A percentile compares a stretch with the other conserved stretches of the same genome.
phyloP scores from a whole-genome alignment of 2,888 invertebrate genomes.

The Petrophora chlorosata region DNA sequence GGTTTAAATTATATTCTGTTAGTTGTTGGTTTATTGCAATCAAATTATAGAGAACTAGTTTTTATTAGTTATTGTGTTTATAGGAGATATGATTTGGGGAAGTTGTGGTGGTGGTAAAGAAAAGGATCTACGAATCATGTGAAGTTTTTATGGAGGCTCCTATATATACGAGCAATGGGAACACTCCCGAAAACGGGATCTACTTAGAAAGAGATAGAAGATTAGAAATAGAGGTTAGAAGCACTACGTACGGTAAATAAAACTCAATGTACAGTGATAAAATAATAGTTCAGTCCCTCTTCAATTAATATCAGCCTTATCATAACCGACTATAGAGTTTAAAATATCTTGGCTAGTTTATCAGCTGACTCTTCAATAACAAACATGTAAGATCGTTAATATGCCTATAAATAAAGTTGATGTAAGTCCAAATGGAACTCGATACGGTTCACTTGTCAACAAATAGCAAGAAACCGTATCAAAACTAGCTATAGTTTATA shows the following conservation, averaged over 20 bases:
- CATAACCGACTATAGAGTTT: neutral
- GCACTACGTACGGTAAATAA: slow-evolving; percentile 29
- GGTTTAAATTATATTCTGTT: slow-evolving; percentile 15
- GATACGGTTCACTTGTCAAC: slow-evolving; percentile 10
- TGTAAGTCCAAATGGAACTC: slow-evolving; percentile 6
- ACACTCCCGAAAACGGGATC: slow-evolving; percentile 40
- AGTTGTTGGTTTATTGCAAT: neutral
- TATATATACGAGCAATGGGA: slow-evolving; percentile 47
- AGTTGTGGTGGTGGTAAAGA: neutral
- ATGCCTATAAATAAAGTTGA: slow-evolving; percentile 31
- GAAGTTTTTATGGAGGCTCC: slow-evolving; percentile 51
- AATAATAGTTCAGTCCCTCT: slow-evolving; percentile 2
- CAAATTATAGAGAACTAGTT: neutral
- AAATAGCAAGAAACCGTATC: neutral
- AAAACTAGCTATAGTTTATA: slow-evolving; percentile 1
- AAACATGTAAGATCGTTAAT: slow-evolving; percentile 34
- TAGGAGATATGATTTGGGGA: neutral
- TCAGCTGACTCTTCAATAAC: slow-evolving; percentile 24
- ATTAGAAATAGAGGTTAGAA: slow-evolving; percentile 42
- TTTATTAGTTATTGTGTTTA: too few relatives aligned
- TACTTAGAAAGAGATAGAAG: slow-evolving; percentile 43
- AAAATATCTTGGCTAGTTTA: neutral
- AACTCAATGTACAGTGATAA: slow-evolving; percentile 27
- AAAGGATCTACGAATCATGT: slow-evolving; percentile 38
- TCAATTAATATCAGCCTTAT: slow-evolving; percentile 1